phyloP scores from a whole-genome alignment of 2,113 vertebrate genomes.

The Pseudorhombus dupliciocellatus region DNA sequence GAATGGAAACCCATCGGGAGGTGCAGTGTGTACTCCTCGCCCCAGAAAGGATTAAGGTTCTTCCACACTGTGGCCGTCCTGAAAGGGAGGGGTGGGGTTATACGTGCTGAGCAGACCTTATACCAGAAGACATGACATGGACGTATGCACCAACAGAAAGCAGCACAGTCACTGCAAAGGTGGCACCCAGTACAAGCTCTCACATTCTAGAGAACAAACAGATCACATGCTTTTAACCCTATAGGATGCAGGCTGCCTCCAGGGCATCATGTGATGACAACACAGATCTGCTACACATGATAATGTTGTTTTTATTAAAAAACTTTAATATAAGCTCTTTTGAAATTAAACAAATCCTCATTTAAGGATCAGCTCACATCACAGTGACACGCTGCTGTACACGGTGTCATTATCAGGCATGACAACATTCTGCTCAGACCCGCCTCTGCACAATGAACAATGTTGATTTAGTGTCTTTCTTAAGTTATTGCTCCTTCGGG shows the following conservation, averaged over 20 bases:
- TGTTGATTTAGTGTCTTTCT: too few species aligned
- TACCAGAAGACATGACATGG: not conserved
- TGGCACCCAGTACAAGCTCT: not conserved
- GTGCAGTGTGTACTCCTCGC: constrained; percentile 89
- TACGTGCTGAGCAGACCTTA: not conserved
- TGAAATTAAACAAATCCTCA: too few species aligned
- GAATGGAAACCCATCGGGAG: constrained; percentile 87
- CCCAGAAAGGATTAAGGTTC: constrained; percentile 93
- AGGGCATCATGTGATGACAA: not conserved
- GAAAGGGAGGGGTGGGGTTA: constrained; percentile 11
- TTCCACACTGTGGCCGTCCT: constrained; percentile 92
- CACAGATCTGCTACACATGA: not conserved
- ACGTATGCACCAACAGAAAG: not conserved
- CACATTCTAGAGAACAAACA: not conserved
- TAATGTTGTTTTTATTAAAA: too few species aligned
- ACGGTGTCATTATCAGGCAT: too few species aligned
- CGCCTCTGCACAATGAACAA: too few species aligned
- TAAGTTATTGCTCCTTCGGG: too few species aligned
- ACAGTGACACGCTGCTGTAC: too few species aligned
- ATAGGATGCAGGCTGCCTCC: not conserved
- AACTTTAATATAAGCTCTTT: too few species aligned
- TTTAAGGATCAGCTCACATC: too few species aligned
- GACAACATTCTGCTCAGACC: too few species aligned
- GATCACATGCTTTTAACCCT: not conserved
- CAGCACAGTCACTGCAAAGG: not conserved